Evolutionary conservation across 92 coral and sea anemone genomes (phyloP).

Genomic region (Siderastrea radians): DNA sequence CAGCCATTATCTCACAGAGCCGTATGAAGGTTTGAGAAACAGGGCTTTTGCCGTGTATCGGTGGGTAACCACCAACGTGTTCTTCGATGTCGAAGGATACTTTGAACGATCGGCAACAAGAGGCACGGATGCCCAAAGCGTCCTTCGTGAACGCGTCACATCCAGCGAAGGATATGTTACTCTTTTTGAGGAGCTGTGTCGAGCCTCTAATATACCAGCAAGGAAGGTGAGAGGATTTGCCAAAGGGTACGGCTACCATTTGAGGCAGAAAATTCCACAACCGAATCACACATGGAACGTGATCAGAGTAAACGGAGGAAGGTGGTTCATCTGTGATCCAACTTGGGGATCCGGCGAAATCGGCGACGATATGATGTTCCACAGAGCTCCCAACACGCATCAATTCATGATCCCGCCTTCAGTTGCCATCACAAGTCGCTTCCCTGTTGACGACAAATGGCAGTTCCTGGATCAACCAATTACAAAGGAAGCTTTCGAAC

Average conservation of each 20-base stretch:
- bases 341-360: constrained; percentile 85
- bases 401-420: constrained; percentile 78
- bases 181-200: constrained; percentile 81
- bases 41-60: constrained; percentile 86
- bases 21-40: constrained; percentile 63
- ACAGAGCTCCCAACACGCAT: constrained; percentile 73
- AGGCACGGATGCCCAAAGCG: constrained; percentile 74
- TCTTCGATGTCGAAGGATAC: constrained; percentile 81
- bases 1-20: constrained; percentile 81
- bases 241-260: constrained; percentile 83
- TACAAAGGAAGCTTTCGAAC: constrained; percentile 82
- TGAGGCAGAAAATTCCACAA: constrained; percentile 68
- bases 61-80: constrained; percentile 81
- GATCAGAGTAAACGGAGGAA: constrained; percentile 68
- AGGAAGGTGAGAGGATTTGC: constrained; percentile 79
- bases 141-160: constrained; percentile 65
- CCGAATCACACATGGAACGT: constrained; percentile 86
- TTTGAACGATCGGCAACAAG: constrained; percentile 61
- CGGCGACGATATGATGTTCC: constrained; percentile 88
- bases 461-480: constrained; percentile 77
- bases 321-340: constrained; percentile 85
- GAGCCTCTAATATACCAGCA: constrained; percentile 72
- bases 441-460: constrained; percentile 76
- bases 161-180: constrained; percentile 79
- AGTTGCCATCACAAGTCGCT: constrained; percentile 77